Percentiles rank a stretch among this genome's conserved stretches.
phyloP scores from a whole-genome alignment of 2,888 invertebrate genomes.

The Molanna angustata region DNA sequence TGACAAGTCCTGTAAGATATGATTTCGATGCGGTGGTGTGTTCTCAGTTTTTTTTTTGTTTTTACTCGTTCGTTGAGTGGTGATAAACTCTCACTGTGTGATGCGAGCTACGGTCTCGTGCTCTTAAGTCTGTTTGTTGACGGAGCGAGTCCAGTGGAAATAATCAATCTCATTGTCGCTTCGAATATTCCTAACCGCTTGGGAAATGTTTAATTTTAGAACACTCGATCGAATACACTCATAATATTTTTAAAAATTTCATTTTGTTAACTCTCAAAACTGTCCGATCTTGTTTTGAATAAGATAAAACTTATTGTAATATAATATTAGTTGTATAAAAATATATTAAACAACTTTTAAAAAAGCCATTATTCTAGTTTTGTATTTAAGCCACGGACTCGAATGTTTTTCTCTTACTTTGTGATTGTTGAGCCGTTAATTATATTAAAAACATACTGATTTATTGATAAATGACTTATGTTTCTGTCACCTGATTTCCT shows the following conservation, averaged over 20 bases:
- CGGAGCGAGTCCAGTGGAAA: slow-evolving; percentile 9
- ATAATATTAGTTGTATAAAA: slow-evolving; percentile 29
- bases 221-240: slow-evolving; percentile 14
- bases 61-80: slow-evolving; percentile 14
- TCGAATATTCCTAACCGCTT: slow-evolving; percentile 18
- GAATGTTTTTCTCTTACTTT: slow-evolving; percentile 15
- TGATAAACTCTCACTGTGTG: slow-evolving; percentile 13
- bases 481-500: too few species aligned
- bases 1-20: slow-evolving; percentile 27
- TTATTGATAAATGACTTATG: slow-evolving; percentile 22
- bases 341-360: slow-evolving; percentile 23
- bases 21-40: slow-evolving; percentile 20
- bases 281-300: slow-evolving; percentile 12
- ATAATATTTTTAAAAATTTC: slow-evolving; percentile 15
- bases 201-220: slow-evolving; percentile 19
- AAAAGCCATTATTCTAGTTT: slow-evolving; percentile 24
- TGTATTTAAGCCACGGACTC: slow-evolving; percentile 14
- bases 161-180: slow-evolving; percentile 14
- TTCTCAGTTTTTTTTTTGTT: slow-evolving; percentile 3
- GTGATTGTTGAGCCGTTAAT: slow-evolving; percentile 20
- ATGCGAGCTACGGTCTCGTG: not conserved
- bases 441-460: slow-evolving; percentile 28
- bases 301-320: slow-evolving; percentile 15
- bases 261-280: slow-evolving; percentile 16
- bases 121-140: not conserved